Evolutionary conservation across 2,888 invertebrate species (phyloP).

Genomic region (Sarcophaga carnaria): DNA sequence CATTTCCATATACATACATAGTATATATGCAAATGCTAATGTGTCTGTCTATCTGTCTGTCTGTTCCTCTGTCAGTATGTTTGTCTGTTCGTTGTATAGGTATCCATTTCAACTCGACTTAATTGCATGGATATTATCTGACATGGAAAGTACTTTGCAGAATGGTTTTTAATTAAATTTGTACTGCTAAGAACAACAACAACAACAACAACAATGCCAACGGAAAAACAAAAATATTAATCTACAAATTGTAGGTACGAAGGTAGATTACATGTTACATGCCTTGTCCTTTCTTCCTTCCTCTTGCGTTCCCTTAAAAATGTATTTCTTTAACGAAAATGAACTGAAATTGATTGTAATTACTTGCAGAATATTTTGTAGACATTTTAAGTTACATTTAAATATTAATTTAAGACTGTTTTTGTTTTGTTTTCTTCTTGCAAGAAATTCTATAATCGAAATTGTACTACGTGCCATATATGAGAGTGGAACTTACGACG

Average conservation of each 20-base stretch:
- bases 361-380: conserved; percentile 27
- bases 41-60: conserved; percentile 3
- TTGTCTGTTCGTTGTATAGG: conserved; percentile 37
- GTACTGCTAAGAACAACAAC: conserved; percentile 51
- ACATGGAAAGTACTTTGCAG: conserved; percentile 64
- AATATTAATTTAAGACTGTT: conserved; percentile 24
- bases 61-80: conserved; percentile 3
- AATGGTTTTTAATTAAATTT: conserved; percentile 67
- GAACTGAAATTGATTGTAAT: conserved; percentile 64
- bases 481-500: too few relatives aligned
- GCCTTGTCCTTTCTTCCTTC: too few relatives aligned
- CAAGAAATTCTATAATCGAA: conserved; percentile 8
- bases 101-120: conserved; percentile 63
- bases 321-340: conserved; percentile 33
- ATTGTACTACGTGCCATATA: neutral
- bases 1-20: conserved; percentile 5
- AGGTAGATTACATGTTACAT: neutral
- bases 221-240: conserved; percentile 17
- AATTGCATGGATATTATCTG: conserved; percentile 67
- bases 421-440: neutral
- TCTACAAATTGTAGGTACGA: neutral
- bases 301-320: too few relatives aligned
- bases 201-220: conserved; percentile 1
- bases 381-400: conserved; percentile 25
- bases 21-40: neutral